Percentiles rank a stretch among this genome's conserved stretches.
phyloP scores from a whole-genome alignment of 2,113 vertebrate genomes.

The Ciconia stormi region DNA sequence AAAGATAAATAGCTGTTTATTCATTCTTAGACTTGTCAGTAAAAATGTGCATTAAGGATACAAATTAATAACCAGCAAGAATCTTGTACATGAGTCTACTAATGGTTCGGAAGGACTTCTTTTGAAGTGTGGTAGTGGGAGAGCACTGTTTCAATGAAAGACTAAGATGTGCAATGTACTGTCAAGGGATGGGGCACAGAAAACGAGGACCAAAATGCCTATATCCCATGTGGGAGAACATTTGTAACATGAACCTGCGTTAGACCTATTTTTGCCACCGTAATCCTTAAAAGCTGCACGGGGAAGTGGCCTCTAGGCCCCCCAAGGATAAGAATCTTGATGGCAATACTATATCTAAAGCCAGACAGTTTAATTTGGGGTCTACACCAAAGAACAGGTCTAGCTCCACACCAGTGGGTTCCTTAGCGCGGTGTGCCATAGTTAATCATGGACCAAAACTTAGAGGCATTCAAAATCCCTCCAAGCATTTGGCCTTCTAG shows the following conservation, averaged over 20 bases:
- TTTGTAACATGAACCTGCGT: not conserved
- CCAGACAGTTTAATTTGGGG: not conserved
- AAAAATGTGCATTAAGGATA: not conserved
- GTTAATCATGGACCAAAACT: not conserved
- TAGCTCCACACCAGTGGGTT: not conserved
- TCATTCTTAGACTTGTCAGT: not conserved
- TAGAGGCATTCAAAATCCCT: not conserved
- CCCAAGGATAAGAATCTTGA: not conserved
- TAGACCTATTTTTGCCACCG: not conserved
- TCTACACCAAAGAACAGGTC: not conserved
- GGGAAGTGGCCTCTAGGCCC: not conserved
- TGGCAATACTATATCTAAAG: not conserved
- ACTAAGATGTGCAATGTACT: not conserved
- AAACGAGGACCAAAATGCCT: not conserved
- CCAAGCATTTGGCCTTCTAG: not conserved
- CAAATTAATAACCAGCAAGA: not conserved
- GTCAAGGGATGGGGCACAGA: not conserved
- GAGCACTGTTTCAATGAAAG: not conserved
- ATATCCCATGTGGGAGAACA: rapidly evolving
- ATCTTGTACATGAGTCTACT: not conserved
- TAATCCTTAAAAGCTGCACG: not conserved
- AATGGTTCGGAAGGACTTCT: not conserved
- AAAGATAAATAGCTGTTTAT: not conserved
- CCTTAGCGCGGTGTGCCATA: not conserved
- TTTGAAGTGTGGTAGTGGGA: not conserved